These are phyloP conservation scores for Tachyglossus aculeatus DNA, from an alignment of 2,797 vertebrate genomes.

Conservation along the genomic window DNA sequence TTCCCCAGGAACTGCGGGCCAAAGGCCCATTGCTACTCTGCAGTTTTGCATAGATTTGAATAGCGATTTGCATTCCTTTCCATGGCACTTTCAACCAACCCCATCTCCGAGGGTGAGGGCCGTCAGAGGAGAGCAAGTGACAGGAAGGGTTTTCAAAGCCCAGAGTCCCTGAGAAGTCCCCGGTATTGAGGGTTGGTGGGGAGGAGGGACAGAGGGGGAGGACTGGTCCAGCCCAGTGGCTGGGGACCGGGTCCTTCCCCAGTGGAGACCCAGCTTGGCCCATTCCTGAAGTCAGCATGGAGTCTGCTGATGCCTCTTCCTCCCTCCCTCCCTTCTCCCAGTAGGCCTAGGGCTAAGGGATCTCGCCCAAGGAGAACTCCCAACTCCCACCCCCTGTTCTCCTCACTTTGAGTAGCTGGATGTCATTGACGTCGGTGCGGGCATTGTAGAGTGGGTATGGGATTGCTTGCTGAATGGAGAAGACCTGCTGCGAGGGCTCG, in stretches of 20 bases:
- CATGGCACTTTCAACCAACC: not conserved
- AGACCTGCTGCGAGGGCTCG: slow-evolving; percentile 45
- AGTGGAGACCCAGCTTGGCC: too few relatives aligned
- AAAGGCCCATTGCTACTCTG: not conserved
- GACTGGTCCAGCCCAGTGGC: not conserved
- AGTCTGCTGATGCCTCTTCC: not conserved
- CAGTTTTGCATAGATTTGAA: not conserved
- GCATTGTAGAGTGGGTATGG: slow-evolving; percentile 17
- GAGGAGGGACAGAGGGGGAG: too few relatives aligned
- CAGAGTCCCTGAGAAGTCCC: too few relatives aligned
- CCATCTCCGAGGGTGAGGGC: not conserved
- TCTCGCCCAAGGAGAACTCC: not conserved
- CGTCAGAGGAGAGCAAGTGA: not conserved
- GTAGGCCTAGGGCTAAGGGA: not conserved
- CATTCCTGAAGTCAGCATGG: not conserved
- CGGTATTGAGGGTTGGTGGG: too few relatives aligned
- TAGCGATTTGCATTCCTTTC: not conserved
- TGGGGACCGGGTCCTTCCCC: not conserved
- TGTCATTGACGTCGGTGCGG: not conserved
- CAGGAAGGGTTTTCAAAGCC: not conserved
- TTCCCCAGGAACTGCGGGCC: not conserved
- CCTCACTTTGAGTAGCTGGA: slow-evolving; percentile 53
- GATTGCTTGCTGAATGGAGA: not conserved
- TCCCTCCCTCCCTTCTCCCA: not conserved
- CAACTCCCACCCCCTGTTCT: not conserved